Percentiles rank a stretch among this genome's conserved stretches.
Conservation (phyloP, 1,140 invertebrate genomes). For the Drosophila mayri region DNA sequence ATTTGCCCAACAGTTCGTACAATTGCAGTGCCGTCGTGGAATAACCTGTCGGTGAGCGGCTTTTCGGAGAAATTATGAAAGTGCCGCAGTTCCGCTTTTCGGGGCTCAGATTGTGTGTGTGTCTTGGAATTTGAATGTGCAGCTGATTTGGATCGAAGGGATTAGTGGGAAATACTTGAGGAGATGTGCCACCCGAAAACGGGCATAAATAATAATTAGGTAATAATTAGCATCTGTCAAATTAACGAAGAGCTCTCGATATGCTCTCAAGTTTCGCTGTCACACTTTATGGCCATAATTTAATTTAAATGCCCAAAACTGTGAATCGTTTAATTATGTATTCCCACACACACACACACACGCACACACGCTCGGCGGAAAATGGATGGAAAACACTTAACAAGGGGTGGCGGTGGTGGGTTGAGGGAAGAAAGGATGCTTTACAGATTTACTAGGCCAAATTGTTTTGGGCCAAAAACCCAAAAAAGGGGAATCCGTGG, state of each 20-base stretch:
- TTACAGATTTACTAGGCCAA: constrained; percentile 55
- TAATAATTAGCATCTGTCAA: constrained; percentile 80
- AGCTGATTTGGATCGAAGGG: constrained; percentile 26
- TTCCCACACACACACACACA: constrained; percentile 49
- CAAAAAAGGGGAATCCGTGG: constrained; percentile 32
- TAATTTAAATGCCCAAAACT: constrained; percentile 81
- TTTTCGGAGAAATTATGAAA: constrained; percentile 52
- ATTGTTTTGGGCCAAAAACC: constrained; percentile 52
- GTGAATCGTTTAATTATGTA: constrained; percentile 81
- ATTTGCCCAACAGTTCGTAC: constrained; percentile 72
- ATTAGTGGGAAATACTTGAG: constrained; percentile 1
- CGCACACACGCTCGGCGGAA: neutral
- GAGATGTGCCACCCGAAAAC: neutral
- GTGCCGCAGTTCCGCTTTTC: constrained; percentile 50
- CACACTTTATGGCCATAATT: constrained; percentile 60
- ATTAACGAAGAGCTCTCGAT: constrained; percentile 67
- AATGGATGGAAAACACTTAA: constrained; percentile 22
- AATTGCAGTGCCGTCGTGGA: constrained; percentile 31
- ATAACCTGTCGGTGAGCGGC: constrained; percentile 55
- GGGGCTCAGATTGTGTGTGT: constrained; percentile 13
- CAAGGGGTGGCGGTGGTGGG: neutral
- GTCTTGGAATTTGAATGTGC: constrained; percentile 24
- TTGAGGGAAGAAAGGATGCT: constrained; percentile 9
- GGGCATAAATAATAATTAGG: constrained; percentile 74
- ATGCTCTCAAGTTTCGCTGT: constrained; percentile 33